Percentiles rank a stretch among this genome's conserved stretches.
Evolutionary conservation across 2,797 vertebrate genomes (phyloP).

Genomic region (Pelochelys cantorii): DNA sequence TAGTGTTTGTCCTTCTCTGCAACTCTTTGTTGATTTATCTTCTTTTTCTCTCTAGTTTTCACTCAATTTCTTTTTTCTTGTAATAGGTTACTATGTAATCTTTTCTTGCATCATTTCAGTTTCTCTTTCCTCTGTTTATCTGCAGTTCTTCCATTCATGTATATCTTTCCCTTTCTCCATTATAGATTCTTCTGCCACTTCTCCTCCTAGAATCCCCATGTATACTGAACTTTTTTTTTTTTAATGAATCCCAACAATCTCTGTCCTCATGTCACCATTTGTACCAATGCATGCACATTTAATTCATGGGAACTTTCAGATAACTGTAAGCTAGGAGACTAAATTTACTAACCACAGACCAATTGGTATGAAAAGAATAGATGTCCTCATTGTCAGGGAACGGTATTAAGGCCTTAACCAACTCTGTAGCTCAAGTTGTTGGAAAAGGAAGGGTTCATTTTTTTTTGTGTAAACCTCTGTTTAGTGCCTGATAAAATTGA

Average conservation of each 20-base stretch:
- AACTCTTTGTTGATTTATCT: background rate
- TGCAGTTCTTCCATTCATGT: slow-evolving; percentile 52
- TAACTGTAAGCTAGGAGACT: slow-evolving; percentile 28
- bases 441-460: background rate
- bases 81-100: slow-evolving; percentile 24
- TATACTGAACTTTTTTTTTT: slow-evolving; percentile 55
- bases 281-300: slow-evolving; percentile 46
- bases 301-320: slow-evolving; percentile 39
- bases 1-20: background rate
- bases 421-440: background rate
- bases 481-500: background rate
- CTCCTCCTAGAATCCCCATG: slow-evolving; percentile 47
- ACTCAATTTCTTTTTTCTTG: slow-evolving; percentile 4
- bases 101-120: slow-evolving; percentile 49
- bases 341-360: background rate
- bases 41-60: slow-evolving; percentile 1
- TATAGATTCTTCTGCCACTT: slow-evolving; percentile 62
- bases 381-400: background rate
- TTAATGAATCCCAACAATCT: slow-evolving; percentile 47
- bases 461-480: background rate
- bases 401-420: background rate
- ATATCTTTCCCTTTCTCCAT: slow-evolving; percentile 66
- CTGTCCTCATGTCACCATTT: slow-evolving; percentile 52
- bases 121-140: slow-evolving; percentile 33
- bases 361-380: background rate